A percentile compares a stretch with the other conserved stretches of the same genome.
phyloP scores from a whole-genome alignment of 2,113 vertebrate genomes.

The Hucho hucho region DNA sequence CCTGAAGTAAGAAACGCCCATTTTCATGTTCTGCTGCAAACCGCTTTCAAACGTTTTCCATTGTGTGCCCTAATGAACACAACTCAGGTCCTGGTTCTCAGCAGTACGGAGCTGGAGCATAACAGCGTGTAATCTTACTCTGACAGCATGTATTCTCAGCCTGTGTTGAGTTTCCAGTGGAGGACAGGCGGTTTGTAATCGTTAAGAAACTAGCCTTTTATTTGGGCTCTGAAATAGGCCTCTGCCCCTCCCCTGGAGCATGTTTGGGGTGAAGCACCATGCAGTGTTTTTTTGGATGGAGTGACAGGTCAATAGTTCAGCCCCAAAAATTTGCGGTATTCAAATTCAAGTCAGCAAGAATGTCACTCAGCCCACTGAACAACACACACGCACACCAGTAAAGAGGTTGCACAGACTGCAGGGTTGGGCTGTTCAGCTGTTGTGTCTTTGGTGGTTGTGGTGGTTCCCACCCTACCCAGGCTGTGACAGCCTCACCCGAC shows the following conservation, averaged over 20 bases:
- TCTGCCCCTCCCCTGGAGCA: neutral
- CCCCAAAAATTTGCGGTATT: constrained; percentile 67
- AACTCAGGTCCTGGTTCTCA: constrained; percentile 3
- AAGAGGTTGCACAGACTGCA: constrained; percentile 49
- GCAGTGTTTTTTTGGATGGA: constrained; percentile 54
- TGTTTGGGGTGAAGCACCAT: constrained; percentile 34
- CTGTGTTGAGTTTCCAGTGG: constrained; percentile 41
- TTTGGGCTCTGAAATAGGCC: constrained; percentile 54
- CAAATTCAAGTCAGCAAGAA: constrained; percentile 62
- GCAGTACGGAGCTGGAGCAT: constrained; percentile 28
- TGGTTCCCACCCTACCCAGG: neutral
- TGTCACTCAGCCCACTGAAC: constrained; percentile 46
- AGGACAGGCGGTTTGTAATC: constrained; percentile 49
- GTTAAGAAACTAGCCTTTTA: constrained; percentile 44
- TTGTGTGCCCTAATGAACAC: neutral
- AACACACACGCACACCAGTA: constrained; percentile 23
- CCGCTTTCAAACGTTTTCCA: too few species aligned
- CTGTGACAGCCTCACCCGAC: neutral
- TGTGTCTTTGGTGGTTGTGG: constrained; percentile 30
- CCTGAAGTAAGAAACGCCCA: too few species aligned
- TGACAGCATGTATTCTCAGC: constrained; percentile 52
- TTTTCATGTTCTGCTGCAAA: too few species aligned
- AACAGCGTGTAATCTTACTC: constrained; percentile 49
- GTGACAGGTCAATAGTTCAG: constrained; percentile 67
- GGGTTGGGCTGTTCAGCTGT: constrained; percentile 49